These are phyloP conservation scores for Vimba vimba DNA, from an alignment of 2,113 vertebrate genomes.

Conservation along the genomic window DNA sequence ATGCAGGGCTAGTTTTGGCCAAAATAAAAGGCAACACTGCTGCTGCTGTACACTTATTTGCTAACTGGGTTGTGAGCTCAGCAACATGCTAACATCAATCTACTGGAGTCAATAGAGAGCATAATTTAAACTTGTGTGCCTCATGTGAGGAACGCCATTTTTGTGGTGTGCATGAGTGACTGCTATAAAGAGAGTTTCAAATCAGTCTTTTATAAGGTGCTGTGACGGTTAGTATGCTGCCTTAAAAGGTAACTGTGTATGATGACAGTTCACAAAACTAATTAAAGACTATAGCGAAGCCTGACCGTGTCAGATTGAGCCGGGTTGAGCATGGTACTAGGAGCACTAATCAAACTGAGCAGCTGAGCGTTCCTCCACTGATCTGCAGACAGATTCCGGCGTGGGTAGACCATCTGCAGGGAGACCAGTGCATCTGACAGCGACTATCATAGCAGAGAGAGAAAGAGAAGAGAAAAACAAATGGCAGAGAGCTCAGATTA, in stretches of 20 bases:
- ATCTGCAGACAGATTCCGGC: constrained; percentile 96
- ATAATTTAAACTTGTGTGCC: neutral
- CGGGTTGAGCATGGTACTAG: constrained; percentile 98
- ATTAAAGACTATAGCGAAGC: neutral
- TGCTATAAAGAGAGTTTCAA: neutral
- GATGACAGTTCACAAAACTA: neutral
- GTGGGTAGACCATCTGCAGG: constrained; percentile 97
- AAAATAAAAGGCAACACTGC: neutral
- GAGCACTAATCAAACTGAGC: constrained; percentile 95
- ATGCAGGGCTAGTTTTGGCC: neutral
- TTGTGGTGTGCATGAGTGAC: neutral
- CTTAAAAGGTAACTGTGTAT: neutral
- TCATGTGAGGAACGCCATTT: neutral
- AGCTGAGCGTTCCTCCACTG: constrained; percentile 99
- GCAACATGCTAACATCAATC: neutral
- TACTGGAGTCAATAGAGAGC: neutral
- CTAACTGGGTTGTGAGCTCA: neutral
- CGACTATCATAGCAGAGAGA: constrained; percentile 74
- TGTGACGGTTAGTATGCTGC: neutral
- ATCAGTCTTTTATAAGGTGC: neutral
- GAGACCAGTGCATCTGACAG: constrained; percentile 95
- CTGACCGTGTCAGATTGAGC: constrained; percentile 95
- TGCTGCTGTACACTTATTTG: neutral
- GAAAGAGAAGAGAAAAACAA: neutral
- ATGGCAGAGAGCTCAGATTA: neutral